Conservation (phyloP, 92 coral and sea anemone genomes). For the Plumapathes pennacea region DNA sequence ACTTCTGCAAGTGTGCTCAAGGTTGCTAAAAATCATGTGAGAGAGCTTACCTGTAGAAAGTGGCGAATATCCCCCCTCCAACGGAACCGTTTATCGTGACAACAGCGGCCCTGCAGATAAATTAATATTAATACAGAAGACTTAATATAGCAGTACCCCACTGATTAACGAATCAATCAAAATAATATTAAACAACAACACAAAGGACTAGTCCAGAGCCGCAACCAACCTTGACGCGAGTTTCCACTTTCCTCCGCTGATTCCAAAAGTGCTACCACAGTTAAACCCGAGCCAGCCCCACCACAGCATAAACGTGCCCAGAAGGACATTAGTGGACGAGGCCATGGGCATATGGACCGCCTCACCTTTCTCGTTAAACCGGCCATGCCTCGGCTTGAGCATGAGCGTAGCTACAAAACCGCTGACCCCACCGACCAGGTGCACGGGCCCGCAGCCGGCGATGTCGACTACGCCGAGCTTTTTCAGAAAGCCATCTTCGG, state of each 20-base stretch:
- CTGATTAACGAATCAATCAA: not conserved
- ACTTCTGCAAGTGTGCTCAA: no score
- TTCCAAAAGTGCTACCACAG: slow-evolving; percentile 90
- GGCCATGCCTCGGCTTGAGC: slow-evolving; percentile 49
- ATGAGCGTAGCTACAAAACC: slow-evolving; percentile 59
- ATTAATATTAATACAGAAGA: not conserved
- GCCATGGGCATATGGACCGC: slow-evolving; percentile 41
- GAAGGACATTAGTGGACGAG: slow-evolving; percentile 77
- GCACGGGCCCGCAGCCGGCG: slow-evolving; percentile 62
- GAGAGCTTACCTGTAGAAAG: slow-evolving; percentile 51
- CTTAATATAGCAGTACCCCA: not conserved
- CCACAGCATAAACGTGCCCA: slow-evolving; percentile 89
- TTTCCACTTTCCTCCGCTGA: slow-evolving; percentile 86
- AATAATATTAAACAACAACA: not conserved
- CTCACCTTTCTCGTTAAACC: slow-evolving; percentile 5
- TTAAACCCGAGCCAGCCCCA: slow-evolving; percentile 96
- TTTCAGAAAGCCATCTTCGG: slow-evolving; percentile 47
- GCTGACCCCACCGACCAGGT: slow-evolving; percentile 62
- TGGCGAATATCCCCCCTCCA: slow-evolving; percentile 75
- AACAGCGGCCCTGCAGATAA: slow-evolving; percentile 59
- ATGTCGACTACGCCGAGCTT: slow-evolving; percentile 53
- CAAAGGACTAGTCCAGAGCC: not conserved
- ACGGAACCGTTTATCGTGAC: slow-evolving; percentile 74
- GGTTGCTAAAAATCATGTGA: no score
- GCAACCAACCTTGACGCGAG: slow-evolving; percentile 72